Conservation (phyloP, 2,113 vertebrate species). For the Oncorhynchus kisutch region DNA sequence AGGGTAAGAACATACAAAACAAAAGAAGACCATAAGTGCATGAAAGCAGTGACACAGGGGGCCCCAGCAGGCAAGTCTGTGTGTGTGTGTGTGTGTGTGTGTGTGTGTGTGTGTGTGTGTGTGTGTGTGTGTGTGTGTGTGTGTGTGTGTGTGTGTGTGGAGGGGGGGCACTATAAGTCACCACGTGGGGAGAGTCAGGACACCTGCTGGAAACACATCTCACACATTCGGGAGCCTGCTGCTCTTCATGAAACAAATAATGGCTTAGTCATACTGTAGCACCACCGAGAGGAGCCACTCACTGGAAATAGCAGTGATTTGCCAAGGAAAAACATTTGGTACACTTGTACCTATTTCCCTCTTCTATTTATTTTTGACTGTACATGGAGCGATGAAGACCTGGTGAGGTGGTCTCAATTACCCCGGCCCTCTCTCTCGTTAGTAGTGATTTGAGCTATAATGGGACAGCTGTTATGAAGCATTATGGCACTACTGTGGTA, state of each 20-base stretch:
- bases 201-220: constrained; percentile 55
- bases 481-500: constrained; percentile 7
- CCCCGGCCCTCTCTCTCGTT: constrained; percentile 35
- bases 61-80: too few relatives aligned
- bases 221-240: constrained; percentile 65
- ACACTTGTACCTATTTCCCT: constrained; percentile 31
- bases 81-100: too few relatives aligned
- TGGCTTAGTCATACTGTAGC: constrained; percentile 64
- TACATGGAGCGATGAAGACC: constrained; percentile 39
- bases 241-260: constrained; percentile 67
- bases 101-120: too few relatives aligned
- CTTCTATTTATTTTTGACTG: constrained; percentile 40
- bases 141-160: too few relatives aligned
- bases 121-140: too few relatives aligned
- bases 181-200: constrained; percentile 48
- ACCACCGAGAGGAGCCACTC: constrained; percentile 55
- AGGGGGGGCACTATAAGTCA: constrained; percentile 12
- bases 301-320: constrained; percentile 62
- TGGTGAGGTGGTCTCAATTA: constrained; percentile 37
- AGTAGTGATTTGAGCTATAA: constrained; percentile 14
- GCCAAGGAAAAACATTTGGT: constrained; percentile 37
- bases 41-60: too few relatives aligned
- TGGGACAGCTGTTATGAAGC: constrained; percentile 28
- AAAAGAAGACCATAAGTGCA: too few relatives aligned
- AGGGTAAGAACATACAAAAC: too few relatives aligned